phyloP scores from a whole-genome alignment of 1,140 invertebrate genomes.

The Zaprionus inermis region DNA sequence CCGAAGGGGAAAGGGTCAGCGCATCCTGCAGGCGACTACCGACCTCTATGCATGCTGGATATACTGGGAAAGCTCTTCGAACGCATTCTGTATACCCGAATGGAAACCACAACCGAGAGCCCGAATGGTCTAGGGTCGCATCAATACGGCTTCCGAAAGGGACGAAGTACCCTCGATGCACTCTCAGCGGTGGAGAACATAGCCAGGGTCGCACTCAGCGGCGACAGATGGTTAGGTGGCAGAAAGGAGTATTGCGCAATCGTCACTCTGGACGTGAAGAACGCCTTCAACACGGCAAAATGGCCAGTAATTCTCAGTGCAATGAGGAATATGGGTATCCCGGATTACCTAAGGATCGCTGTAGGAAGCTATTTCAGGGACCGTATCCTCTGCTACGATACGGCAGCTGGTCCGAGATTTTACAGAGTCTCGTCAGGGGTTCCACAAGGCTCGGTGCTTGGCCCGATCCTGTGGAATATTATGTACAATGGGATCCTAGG shows the following conservation, averaged over 20 bases:
- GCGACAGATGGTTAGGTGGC: slow-evolving; percentile 1
- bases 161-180: background rate
- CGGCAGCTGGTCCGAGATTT: background rate
- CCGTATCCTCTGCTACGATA: background rate
- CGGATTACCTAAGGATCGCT: background rate
- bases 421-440: background rate
- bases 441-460: too few relatives aligned
- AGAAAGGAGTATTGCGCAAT: background rate
- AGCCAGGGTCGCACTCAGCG: background rate
- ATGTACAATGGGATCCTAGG: too few relatives aligned
- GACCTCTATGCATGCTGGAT: background rate
- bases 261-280: background rate
- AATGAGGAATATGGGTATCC: background rate
- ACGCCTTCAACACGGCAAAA: slow-evolving; percentile 1
- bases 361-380: background rate
- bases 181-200: background rate
- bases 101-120: background rate
- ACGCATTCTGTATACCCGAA: background rate
- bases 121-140: background rate
- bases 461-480: too few relatives aligned
- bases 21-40: background rate
- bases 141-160: background rate
- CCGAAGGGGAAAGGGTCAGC: too few relatives aligned
- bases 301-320: background rate
- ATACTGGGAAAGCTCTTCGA: background rate